Base-by-base conservation (phyloP, 1,140 invertebrate species). In the Acromyrmex echinatior region DNA sequence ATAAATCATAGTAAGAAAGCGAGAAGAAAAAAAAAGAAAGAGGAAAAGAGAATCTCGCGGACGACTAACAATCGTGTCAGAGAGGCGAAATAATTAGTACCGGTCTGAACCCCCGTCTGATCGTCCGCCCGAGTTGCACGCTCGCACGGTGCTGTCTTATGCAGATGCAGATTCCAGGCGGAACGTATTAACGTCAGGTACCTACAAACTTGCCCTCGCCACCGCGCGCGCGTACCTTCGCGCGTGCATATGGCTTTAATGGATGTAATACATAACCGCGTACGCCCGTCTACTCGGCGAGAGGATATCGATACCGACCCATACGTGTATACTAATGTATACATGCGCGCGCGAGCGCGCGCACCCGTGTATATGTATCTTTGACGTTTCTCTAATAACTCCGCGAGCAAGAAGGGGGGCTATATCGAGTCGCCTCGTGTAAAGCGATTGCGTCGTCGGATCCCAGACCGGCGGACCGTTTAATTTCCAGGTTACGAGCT, bases 51-150 rank as follows among this genome's bases (percentile, higher is more conserved):
- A 39, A 81, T 56, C 10, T 65, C 53, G 56, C 56, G 35, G 12
- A 82, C 68, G 53, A 62, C 89, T 92, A 92, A 93, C 92, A 86
- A 93, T 87, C 90, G 87, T 92, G 90, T 91, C 90, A 92, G 90
- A 91, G 92, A 92, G 77, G 87, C 56, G 86, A 89, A 90, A 93
- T 92, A 92, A 93, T 93, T 92, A 92, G 88, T 91, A 77, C 84
- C 86, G 85, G 76, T 87, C 71, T 60, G 68, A 80, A 80, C 53
- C 53, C 16, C 6, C 45, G 35, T 79, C 63, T 28, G 70, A 84
- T 81, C 78, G 49, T 58, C 49, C 31, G 56, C 21, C 12, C 4
- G 21, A 18, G 25, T 56, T 82, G 80, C 68, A 62, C 58, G 28
- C 68, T 86, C 76, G 73, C 70, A 88, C 86, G 39, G 90, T 84